Conservation (phyloP, 2,888 invertebrate species). For the Drosophila quinaria region DNA sequence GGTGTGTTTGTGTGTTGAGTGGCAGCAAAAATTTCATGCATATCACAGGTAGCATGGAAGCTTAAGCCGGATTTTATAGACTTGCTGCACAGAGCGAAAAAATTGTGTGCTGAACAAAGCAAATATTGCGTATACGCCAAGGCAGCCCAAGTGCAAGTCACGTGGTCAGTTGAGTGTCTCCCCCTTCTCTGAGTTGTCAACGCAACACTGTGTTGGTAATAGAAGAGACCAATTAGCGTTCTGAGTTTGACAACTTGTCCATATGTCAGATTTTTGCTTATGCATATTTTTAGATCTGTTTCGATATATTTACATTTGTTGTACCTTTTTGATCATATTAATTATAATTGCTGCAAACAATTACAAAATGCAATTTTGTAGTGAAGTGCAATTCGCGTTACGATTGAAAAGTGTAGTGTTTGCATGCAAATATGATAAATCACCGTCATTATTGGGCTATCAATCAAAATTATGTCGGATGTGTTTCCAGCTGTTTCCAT, state of each 20-base stretch:
- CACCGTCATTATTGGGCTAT: constrained; percentile 84
- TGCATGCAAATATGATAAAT: constrained; percentile 85
- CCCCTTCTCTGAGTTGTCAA: constrained; percentile 55
- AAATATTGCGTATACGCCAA: constrained; percentile 76
- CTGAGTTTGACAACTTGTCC: constrained; percentile 12
- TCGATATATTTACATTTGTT: background rate
- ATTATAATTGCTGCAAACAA: constrained; percentile 26
- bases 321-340: constrained; percentile 6
- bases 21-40: constrained; percentile 72
- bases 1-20: constrained; percentile 51
- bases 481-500: constrained; percentile 18
- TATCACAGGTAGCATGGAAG: constrained; percentile 71
- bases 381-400: constrained; percentile 46
- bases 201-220: constrained; percentile 43
- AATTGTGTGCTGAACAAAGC: constrained; percentile 41
- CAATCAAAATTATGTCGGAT: constrained; percentile 84
- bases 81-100: constrained; percentile 19
- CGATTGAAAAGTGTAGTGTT: constrained; percentile 34
- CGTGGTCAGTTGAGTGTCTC: constrained; percentile 45
- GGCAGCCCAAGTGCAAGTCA: constrained; percentile 35
- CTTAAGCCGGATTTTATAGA: constrained; percentile 80
- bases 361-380: constrained; percentile 34
- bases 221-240: constrained; percentile 67
- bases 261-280: constrained; percentile 19
- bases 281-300: background rate